phyloP scores from a whole-genome alignment of 1,140 invertebrate species.

The Helicoverpa zea region DNA sequence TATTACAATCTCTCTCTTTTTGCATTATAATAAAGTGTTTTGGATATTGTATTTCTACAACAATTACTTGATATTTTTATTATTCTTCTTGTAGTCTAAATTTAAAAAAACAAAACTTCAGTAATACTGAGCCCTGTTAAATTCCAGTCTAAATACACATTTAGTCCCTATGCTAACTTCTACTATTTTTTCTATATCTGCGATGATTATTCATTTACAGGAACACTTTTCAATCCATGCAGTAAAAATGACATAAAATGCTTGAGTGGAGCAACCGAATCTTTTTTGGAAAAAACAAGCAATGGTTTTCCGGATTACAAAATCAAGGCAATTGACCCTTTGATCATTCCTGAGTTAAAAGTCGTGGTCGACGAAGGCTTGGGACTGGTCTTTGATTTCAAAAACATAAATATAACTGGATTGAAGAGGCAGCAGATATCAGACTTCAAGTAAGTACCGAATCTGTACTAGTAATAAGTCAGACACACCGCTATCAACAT shows the following conservation, averaged over 20 bases:
- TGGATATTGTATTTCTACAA: too few relatives aligned
- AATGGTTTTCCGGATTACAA: slow-evolving; percentile 69
- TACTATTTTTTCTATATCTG: too few relatives aligned
- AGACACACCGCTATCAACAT: not conserved
- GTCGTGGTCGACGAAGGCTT: slow-evolving; percentile 51
- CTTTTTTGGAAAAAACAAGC: slow-evolving; percentile 71
- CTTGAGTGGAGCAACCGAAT: slow-evolving; percentile 68
- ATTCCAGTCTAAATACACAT: too few relatives aligned
- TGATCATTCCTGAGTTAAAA: slow-evolving; percentile 62
- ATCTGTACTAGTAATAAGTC: not conserved
- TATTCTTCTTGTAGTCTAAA: too few relatives aligned
- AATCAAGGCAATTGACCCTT: slow-evolving; percentile 72
- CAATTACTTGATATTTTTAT: too few relatives aligned
- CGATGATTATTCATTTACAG: slow-evolving; percentile 56
- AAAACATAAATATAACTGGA: slow-evolving; percentile 69
- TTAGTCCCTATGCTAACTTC: too few relatives aligned
- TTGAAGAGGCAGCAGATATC: slow-evolving; percentile 71
- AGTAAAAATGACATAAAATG: slow-evolving; percentile 69
- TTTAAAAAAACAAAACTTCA: too few relatives aligned
- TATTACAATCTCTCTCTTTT: too few relatives aligned
- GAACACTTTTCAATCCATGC: slow-evolving; percentile 65
- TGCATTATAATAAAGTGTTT: too few relatives aligned
- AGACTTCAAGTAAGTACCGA: slow-evolving; percentile 70
- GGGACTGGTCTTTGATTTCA: slow-evolving; percentile 61
- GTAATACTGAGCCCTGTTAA: too few relatives aligned